Conservation (phyloP, 2,113 vertebrate genomes). For the Crocuta crocuta region DNA sequence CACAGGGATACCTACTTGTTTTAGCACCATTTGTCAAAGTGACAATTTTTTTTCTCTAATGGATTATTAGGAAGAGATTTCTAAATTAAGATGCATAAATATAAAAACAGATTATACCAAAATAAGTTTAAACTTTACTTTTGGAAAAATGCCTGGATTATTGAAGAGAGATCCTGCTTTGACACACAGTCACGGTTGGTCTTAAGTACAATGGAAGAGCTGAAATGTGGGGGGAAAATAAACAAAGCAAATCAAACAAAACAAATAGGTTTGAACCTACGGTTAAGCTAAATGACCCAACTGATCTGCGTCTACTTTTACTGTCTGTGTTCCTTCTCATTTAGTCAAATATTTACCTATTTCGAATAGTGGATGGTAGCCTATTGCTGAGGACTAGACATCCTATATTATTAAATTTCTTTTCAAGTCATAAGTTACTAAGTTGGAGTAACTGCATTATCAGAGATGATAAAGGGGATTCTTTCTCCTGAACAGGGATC, state of each 20-base stretch:
- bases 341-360: background rate
- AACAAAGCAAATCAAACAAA: background rate
- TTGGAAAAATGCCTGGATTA: background rate
- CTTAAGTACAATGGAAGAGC: background rate
- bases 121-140: background rate
- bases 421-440: background rate
- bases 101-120: background rate
- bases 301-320: fast-evolving
- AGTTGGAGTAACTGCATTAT: background rate
- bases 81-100: background rate
- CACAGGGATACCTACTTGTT: background rate
- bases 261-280: background rate
- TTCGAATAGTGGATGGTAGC: background rate
- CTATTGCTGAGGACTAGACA: background rate
- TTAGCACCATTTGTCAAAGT: background rate
- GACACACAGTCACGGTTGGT: background rate
- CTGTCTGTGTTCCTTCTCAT: background rate
- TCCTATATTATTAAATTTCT: background rate
- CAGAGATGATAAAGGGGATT: background rate
- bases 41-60: background rate
- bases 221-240: background rate
- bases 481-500: background rate
- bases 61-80: slow-evolving; percentile 5
- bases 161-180: background rate
- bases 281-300: background rate